A percentile compares a stretch with the other conserved stretches of the same genome.
phyloP scores from a whole-genome alignment of 64 coral and sea anemone genomes.

The Dendrophyllia cribrosa region DNA sequence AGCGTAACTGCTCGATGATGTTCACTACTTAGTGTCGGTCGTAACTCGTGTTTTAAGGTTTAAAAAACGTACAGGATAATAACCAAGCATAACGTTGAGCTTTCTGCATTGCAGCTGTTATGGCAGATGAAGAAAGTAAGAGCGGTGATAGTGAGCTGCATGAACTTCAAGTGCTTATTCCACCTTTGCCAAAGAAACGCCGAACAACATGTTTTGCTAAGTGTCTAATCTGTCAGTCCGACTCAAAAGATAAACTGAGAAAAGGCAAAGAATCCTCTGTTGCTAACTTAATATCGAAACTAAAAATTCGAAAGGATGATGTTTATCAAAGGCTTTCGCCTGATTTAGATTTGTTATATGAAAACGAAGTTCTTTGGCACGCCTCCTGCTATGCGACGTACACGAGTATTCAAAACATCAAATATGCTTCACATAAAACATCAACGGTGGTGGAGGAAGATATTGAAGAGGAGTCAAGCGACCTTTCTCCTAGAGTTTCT shows the following conservation, averaged over 20 bases:
- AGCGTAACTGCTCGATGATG: no score
- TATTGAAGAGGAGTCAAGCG: neutral
- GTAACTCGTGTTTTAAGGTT: no score
- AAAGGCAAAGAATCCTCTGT: constrained; percentile 57
- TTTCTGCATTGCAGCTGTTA: constrained; percentile 29
- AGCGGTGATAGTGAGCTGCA: neutral
- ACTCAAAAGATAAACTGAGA: constrained; percentile 57
- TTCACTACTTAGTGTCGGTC: no score
- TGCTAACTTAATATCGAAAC: constrained; percentile 20
- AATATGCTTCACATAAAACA: constrained; percentile 11
- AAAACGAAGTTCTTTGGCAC: constrained; percentile 63
- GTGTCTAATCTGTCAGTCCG: constrained; percentile 56
- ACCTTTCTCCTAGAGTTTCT: neutral
- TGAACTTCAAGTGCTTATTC: constrained; percentile 1
- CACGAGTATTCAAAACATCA: constrained; percentile 52
- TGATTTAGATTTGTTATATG: constrained; percentile 28
- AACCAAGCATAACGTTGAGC: neutral
- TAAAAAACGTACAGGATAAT: neutral
- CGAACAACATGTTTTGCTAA: constrained; percentile 53
- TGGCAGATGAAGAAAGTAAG: constrained; percentile 34
- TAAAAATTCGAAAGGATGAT: constrained; percentile 38
- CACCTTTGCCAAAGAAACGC: constrained; percentile 38
- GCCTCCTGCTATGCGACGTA: constrained; percentile 52
- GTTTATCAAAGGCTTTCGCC: constrained; percentile 51
- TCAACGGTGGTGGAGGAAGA: neutral